Base-by-base conservation (phyloP, 2,113 vertebrate genomes). In the Hystrix brachyura region DNA sequence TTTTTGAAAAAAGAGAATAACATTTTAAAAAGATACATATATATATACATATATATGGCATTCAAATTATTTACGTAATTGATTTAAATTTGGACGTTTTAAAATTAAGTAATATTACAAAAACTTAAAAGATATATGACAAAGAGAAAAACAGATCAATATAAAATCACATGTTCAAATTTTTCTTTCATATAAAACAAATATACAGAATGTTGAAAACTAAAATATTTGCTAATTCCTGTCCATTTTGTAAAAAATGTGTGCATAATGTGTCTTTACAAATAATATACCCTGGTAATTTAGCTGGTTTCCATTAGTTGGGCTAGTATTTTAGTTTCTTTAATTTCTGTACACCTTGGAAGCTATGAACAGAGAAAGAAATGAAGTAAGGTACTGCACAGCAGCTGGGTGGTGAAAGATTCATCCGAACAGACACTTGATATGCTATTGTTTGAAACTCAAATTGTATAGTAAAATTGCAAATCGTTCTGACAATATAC, bases 221-320 rank as follows among this genome's bases (percentile, higher is more conserved):
- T 62, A 43, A 83, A 94, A 76, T 72, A 21, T n/a, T 67, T n/a
- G 13, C 27, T 38, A 51, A 38, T 53, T 88, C 8, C 11, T 3
- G 21, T 95, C 62, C 14, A 60, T 92, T 79, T 79, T 79, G 15
- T 55, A 57, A n/a, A 78, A 78, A 59, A 43, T 67, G 46, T 82
- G 27, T 90, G 7, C 17, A 79, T 15, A 86, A 67, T 2, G 3
- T 72, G 8, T 86, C 64, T 83, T 48, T 91, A 81, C 10, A 92
- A 92, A 74, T 90, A 59, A 72, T 48, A 64, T 29, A 53, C 8
- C 8, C 51, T 27, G 8, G n/a, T 59, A 27, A 1, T 38, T 92
- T 83, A 79, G 83, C 72, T 57, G 76, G n/a, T 17, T 89, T 89
- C 15, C 23, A 32, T 88, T 94, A 76, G 84, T 69, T 87, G 71